Evolutionary conservation across 2,888 invertebrate genomes (phyloP), one percentile per base, ranked within the genome.

Genomic region (Brassicogethes aeneus): DNA sequence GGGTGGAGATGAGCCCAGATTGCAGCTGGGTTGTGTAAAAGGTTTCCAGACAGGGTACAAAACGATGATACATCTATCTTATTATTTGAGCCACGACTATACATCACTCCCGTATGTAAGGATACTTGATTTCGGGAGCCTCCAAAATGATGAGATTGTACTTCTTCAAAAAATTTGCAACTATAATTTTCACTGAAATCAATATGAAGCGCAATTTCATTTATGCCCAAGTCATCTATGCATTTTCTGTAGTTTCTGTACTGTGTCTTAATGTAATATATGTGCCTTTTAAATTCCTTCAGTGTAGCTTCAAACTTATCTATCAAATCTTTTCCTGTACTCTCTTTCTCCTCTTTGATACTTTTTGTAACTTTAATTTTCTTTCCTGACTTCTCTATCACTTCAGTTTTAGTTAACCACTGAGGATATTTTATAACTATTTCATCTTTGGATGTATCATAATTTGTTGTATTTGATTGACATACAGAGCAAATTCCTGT

Each of bases 71-170:
- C n/a, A n/a, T n/a, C n/a, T 17, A 17, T 16, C 3, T 15, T 33
- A 17, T 17, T 10, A 2, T 39, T 39, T 32, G 15, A 17, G 13
- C 17, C 34, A 10, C 14, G 14, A 14, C 30, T 17, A n/a, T n/a
- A n/a, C 32, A 17, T 17, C 10, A 17, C 30, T 33, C 14, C 31
- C 31, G 40, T 35, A 36, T 32, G 32, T 29, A 40, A 17, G 7
- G 36, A 33, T 7, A 40, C 36, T 13, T 40, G 40, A 10, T 40
- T 40, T n/a, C 40, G 36, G 3, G 36, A 40, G 10, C 36, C 40
- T 10, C 35, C 40, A 40, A 40, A 40, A 36, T 40, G 40, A 14
- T 40, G 36, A 17, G 17, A 37, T 23, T 36, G 40, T 16, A 40
- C 40, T 17, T 40, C 36, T 36, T 36, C 36, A 14, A 10, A n/a